phyloP scores from a whole-genome alignment of 2,113 vertebrate genomes.

The Neolamprologus caudopunctatus region DNA sequence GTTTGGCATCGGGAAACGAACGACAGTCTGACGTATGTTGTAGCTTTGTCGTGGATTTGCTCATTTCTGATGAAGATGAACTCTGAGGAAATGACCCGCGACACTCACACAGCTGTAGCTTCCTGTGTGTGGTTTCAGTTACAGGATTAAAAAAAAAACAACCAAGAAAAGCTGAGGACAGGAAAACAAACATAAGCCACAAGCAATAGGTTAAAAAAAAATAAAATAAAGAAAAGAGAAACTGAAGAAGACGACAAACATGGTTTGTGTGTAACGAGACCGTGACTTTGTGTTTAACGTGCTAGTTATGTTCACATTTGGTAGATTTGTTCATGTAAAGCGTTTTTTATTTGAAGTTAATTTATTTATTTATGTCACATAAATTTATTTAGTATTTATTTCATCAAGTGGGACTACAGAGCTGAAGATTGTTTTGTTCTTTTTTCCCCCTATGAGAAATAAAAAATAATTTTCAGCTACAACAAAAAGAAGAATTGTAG shows the following conservation, averaged over 20 bases:
- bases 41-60: not conserved
- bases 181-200: not conserved
- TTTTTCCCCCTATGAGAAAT: not conserved
- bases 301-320: not conserved
- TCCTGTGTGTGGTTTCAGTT: not conserved
- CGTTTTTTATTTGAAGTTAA: constrained; percentile 6
- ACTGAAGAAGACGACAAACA: not conserved
- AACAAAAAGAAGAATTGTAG: not conserved
- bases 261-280: not conserved
- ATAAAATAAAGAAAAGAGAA: not conserved
- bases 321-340: not conserved
- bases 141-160: not conserved
- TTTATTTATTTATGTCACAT: constrained; percentile 42
- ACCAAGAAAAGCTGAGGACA: not conserved
- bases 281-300: constrained; percentile 16
- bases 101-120: not conserved
- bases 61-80: constrained; percentile 42
- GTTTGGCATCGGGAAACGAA: not conserved
- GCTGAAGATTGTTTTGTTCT: not conserved
- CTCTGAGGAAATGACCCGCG: constrained; percentile 34
- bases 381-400: constrained; percentile 45
- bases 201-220: constrained; percentile 30
- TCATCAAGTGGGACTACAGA: not conserved
- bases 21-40: not conserved
- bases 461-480: not conserved